Evolutionary conservation across 2,797 vertebrate species (phyloP), one percentile per base, ranked within the genome.

Genomic region (Notoglanidium macrostoma): DNA sequence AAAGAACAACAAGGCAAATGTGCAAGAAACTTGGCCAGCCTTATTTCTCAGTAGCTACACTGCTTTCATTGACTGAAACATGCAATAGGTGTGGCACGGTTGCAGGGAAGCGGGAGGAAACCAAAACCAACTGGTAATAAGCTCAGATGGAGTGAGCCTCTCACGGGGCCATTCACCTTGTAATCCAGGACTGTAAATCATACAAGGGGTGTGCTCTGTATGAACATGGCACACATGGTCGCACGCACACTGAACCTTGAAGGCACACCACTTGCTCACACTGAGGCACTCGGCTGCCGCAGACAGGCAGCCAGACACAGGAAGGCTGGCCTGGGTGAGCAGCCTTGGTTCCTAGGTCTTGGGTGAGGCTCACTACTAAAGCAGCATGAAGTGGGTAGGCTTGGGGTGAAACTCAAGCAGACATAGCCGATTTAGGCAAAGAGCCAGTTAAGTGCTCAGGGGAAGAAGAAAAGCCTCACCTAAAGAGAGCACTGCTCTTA

Each of bases 61-160:
- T 94, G 93, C 87, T 93, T 92, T 95, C 93, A 95, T 95, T 95
- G 94, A 95, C 92, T 93, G 91, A 93, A 87, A 89, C 93, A 94
- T 93, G 88, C 93, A 88, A 92, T 95, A 95, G 95, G 95, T 96
- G 95, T 95, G 95, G 94, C 93, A 93, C 92, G 85, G 93, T 92
- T 94, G 94, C 94, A 93, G 91, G 90, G 89, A 92, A 89, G 87
- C 59, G 82, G 91, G 87, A 73, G 88, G 94, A 95, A 96, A 95
- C 94, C 92, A 94, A 94, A 95, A 95, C 93, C 94, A 94, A 95
- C 94, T 94, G 94, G 93, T 92, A 93, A 92, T 94, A 93, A 93
- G 92, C 90, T 92, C 17, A 91, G 91, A 92, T 89, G 90, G 90
- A 93, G 93, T 89, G 89, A 90, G 92, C 94, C 92, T 92, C 93